Percentiles rank a stretch among this genome's conserved stretches.
Evolutionary conservation across 2,797 vertebrate species (phyloP).

Genomic region (Chelidonichthys spinosus): DNA sequence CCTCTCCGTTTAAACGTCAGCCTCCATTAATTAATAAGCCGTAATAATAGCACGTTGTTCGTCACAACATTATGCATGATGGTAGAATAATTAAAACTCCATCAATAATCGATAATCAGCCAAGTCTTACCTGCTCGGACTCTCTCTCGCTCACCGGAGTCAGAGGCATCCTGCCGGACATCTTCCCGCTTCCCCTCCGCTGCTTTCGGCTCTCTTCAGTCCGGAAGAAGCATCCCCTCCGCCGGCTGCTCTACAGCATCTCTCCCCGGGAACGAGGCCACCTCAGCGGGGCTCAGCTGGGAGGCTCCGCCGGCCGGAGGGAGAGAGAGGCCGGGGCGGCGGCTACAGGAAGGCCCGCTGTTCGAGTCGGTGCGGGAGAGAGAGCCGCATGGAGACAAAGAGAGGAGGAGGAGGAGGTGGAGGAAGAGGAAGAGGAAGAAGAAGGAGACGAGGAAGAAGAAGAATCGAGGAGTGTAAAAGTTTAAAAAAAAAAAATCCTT

Average conservation of each 20-base stretch:
- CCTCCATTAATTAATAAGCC: background rate
- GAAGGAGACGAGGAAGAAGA: background rate
- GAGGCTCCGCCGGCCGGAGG: slow-evolving; percentile 40
- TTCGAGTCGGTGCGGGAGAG: background rate
- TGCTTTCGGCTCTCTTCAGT: slow-evolving; percentile 32
- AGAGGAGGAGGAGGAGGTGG: background rate
- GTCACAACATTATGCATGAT: background rate
- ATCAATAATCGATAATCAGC: slow-evolving; percentile 12
- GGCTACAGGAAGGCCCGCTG: slow-evolving; percentile 50
- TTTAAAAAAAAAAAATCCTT: background rate
- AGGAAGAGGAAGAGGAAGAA: accelerated
- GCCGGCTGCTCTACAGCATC: slow-evolving; percentile 44
- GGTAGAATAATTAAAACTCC: background rate
- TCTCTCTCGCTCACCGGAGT: slow-evolving; percentile 91
- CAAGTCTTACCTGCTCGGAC: slow-evolving; percentile 53
- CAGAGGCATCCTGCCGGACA: slow-evolving; percentile 90
- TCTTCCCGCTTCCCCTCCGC: slow-evolving; percentile 65
- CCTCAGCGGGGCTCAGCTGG: slow-evolving; percentile 44
- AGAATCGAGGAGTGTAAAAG: slow-evolving; percentile 11
- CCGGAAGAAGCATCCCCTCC: slow-evolving; percentile 41
- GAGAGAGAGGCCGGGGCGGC: slow-evolving; percentile 47
- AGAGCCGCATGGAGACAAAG: slow-evolving; percentile 36
- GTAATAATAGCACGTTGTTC: no score
- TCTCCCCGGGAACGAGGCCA: slow-evolving; percentile 32
- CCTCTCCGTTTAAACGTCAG: background rate